Evolutionary conservation across 2,797 vertebrate species (phyloP).

Genomic region (Enteromius unitaeniatus): DNA sequence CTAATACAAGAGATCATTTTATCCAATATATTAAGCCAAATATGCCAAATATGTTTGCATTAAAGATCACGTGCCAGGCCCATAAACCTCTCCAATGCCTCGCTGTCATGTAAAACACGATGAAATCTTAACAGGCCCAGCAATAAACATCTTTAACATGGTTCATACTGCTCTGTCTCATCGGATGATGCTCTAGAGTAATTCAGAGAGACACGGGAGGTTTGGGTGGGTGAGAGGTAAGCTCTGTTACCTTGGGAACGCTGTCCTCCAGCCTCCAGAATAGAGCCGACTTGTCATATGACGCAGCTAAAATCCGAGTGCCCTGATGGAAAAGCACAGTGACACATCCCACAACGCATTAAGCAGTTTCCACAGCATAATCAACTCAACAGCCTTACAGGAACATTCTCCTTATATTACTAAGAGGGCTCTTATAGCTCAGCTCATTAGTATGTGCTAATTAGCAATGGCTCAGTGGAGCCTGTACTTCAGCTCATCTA

Average conservation of each 20-base stretch:
- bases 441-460: not conserved
- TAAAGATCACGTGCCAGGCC: not conserved
- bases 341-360: slow-evolving; percentile 41
- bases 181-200: slow-evolving; percentile 40
- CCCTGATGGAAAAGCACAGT: slow-evolving; percentile 73
- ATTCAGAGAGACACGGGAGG: slow-evolving; percentile 43
- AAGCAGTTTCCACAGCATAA: not conserved
- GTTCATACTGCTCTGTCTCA: slow-evolving; percentile 28
- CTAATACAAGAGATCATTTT: not conserved
- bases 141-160: slow-evolving; percentile 25
- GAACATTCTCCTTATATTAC: slow-evolving; percentile 21
- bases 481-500: not conserved
- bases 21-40: not conserved
- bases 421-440: not conserved
- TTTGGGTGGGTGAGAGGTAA: slow-evolving; percentile 16
- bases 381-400: slow-evolving; percentile 18
- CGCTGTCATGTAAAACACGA: slow-evolving; percentile 29
- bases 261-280: slow-evolving; percentile 84
- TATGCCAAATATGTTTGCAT: not conserved
- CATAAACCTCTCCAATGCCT: not conserved
- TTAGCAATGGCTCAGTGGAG: not conserved
- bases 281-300: slow-evolving; percentile 85
- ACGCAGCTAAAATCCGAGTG: slow-evolving; percentile 80
- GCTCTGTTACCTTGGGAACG: slow-evolving; percentile 79
- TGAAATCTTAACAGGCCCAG: slow-evolving; percentile 12